These are phyloP conservation scores for Megathymus violae DNA, from an alignment of 1,140 invertebrate species.

Conservation along the genomic window DNA sequence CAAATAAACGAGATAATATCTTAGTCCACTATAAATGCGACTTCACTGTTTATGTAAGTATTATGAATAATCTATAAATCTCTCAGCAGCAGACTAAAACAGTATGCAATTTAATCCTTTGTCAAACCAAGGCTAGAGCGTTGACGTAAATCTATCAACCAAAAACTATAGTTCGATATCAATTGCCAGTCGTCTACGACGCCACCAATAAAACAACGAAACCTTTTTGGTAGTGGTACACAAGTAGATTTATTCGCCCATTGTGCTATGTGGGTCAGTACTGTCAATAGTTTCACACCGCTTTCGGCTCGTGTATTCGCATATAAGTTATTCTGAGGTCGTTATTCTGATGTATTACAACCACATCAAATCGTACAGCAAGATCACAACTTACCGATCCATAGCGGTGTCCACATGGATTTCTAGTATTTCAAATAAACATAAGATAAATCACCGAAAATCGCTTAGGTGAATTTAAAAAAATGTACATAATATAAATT, in stretches of 20 bases:
- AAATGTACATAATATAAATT: too few species aligned
- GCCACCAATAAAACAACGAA: constrained; percentile 54
- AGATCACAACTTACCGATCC: too few species aligned
- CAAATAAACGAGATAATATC: constrained; percentile 3
- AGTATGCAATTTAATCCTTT: constrained; percentile 42
- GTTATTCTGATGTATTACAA: neutral
- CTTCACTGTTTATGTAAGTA: too few species aligned
- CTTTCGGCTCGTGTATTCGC: constrained; percentile 17
- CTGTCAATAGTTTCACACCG: constrained; percentile 59
- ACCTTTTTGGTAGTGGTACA: constrained; percentile 69
- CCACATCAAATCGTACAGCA: too few species aligned
- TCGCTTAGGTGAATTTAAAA: too few species aligned
- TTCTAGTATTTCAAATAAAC: too few species aligned
- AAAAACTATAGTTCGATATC: constrained; percentile 44
- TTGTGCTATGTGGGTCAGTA: constrained; percentile 73
- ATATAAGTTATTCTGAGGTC: constrained; percentile 14
- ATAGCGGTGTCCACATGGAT: too few species aligned
- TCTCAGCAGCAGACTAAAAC: constrained; percentile 12
- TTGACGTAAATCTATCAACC: constrained; percentile 47
- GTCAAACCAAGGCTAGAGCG: constrained; percentile 47
- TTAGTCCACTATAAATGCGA: neutral
- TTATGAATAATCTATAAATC: neutral
- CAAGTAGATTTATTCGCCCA: constrained; percentile 68
- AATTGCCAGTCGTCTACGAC: constrained; percentile 40
- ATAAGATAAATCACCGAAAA: too few species aligned